Evolutionary conservation across 2,797 vertebrate genomes (phyloP).

Genomic region (Mionectes olivaceus): DNA sequence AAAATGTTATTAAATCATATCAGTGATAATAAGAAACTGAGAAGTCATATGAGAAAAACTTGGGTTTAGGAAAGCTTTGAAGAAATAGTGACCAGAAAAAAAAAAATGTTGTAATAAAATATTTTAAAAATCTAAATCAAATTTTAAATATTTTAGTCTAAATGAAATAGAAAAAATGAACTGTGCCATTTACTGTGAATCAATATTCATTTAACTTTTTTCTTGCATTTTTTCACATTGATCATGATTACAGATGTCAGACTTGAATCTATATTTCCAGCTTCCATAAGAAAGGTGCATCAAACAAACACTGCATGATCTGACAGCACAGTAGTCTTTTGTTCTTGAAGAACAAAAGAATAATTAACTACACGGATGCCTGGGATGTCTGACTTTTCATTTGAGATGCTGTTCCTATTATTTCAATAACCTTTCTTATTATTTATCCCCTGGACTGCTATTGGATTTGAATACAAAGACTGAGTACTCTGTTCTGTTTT

Average conservation of each 20-base stretch:
- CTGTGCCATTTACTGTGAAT: not conserved
- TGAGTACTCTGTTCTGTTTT: not conserved
- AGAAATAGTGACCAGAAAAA: not conserved
- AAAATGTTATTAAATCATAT: not conserved
- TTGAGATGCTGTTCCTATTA: constrained; percentile 47
- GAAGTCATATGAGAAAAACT: not conserved
- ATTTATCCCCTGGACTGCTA: not conserved
- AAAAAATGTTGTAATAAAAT: not conserved
- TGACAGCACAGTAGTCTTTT: constrained; percentile 42
- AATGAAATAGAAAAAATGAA: not conserved
- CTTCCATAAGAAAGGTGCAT: constrained; percentile 7
- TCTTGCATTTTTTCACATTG: constrained; percentile 7
- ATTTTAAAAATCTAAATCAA: not conserved
- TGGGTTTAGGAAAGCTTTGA: not conserved
- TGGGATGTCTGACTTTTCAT: constrained; percentile 21
- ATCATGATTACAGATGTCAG: constrained; percentile 36
- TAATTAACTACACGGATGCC: constrained; percentile 40
- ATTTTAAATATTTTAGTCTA: not conserved
- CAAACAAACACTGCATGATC: not conserved
- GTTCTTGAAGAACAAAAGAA: constrained; percentile 69
- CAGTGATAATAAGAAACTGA: not conserved
- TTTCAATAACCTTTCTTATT: constrained; percentile 20
- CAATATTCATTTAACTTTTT: not conserved
- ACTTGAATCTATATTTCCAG: constrained; percentile 26
- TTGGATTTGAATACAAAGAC: not conserved